phyloP scores from a whole-genome alignment of 2,113 vertebrate species.

The Hippopotamus amphibius region DNA sequence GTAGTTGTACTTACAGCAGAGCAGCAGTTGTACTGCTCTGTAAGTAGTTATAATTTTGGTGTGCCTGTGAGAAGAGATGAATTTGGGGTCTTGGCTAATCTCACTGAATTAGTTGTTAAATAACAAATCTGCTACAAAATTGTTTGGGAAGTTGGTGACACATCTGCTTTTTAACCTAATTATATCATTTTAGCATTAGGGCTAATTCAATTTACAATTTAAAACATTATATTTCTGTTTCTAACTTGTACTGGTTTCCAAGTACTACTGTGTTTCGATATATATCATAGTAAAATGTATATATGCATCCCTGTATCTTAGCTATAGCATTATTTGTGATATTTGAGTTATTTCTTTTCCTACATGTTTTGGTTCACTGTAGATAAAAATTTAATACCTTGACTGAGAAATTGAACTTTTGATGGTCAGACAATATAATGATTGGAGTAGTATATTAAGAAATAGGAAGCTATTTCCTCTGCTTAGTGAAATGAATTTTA shows the following conservation, averaged over 20 bases:
- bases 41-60: neutral
- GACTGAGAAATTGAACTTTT: neutral
- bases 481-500: neutral
- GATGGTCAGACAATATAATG: neutral
- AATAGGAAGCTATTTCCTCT: neutral
- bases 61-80: neutral
- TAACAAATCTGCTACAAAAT: neutral
- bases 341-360: neutral
- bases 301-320: neutral
- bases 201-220: neutral
- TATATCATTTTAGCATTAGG: neutral
- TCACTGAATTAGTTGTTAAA: neutral
- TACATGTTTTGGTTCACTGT: neutral
- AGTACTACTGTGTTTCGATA: neutral
- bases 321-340: neutral
- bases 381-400: neutral
- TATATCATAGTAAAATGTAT: neutral
- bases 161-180: neutral
- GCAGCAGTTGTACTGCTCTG: no score
- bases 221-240: neutral
- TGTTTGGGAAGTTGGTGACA: neutral
- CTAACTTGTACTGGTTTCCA: neutral
- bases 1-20: neutral
- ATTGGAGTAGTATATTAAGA: neutral
- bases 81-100: neutral